phyloP scores from a whole-genome alignment of 2,888 invertebrate species.

The Pheosia tremula region DNA sequence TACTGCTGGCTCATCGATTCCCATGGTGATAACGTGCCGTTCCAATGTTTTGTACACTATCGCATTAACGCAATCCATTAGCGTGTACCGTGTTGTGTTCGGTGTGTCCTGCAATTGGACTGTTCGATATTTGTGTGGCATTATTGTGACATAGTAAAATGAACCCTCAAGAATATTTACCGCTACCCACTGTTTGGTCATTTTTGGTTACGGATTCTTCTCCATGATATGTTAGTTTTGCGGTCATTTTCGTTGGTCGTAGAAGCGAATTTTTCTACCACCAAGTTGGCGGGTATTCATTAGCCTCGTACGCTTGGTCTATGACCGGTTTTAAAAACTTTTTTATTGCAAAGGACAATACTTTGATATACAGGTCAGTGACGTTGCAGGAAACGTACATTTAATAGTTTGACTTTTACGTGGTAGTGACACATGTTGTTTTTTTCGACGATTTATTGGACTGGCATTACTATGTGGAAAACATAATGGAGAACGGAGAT shows the following conservation, averaged over 20 bases:
- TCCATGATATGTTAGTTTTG: too few relatives aligned
- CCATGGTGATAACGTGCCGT: slow-evolving; percentile 23
- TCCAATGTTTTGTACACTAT: slow-evolving; percentile 13
- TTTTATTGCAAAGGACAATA: not conserved
- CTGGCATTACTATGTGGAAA: not conserved
- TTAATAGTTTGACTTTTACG: not conserved
- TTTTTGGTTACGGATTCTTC: too few relatives aligned
- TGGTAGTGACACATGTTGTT: not conserved
- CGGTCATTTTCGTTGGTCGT: too few relatives aligned
- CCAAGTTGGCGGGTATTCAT: too few relatives aligned
- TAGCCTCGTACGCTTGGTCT: too few relatives aligned
- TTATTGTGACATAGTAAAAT: too few relatives aligned
- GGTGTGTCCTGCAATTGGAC: not conserved
- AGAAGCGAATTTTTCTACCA: too few relatives aligned
- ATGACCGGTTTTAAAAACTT: too few relatives aligned
- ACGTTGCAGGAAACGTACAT: not conserved
- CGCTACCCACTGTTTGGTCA: too few relatives aligned
- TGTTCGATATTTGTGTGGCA: not conserved
- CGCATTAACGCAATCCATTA: slow-evolving; percentile 28
- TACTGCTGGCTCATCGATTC: slow-evolving; percentile 18
- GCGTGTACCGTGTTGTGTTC: not conserved
- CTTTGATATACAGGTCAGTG: not conserved
- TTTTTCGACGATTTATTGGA: not conserved
- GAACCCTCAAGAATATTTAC: too few relatives aligned
- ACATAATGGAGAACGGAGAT: not conserved